Base-by-base conservation (phyloP, 1,140 invertebrate genomes). In the Choristoneura fumiferana region DNA sequence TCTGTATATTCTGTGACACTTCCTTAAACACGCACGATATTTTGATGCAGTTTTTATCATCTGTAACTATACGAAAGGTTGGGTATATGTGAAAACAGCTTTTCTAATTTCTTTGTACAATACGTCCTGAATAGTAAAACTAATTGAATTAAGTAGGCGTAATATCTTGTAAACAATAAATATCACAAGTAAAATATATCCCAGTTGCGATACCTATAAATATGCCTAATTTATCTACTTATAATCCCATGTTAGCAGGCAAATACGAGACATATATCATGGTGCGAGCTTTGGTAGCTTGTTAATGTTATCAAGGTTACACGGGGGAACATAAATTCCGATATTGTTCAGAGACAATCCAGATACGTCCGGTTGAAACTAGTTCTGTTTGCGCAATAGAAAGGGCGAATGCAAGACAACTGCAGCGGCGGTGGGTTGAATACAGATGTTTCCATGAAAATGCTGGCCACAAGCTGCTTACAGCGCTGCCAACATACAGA, bases 251-350 rank as follows among this genome's bases (percentile, higher is more conserved):
- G 22, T 49, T 49, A 49, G 22, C 22, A 49, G 18, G 43, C 43
- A 22, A 49, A 49, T 49, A 12, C 43, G n/a, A 49, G 18, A 17
- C 22, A 29, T 49, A 49, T 49, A 49, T 49, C 43, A 49, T 49
- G 22, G 18, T 22, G 18, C 18, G 18, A 49, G 17, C 18, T 67
- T 69, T 62, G 64, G 64, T 62, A 54, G 64, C 70, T 63, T 69
- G 70, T 73, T 69, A 65, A 57, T 60, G 64, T 71, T 72, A 69
- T 73, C 70, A 73, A 49, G 40, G 40, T 66, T 67, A 66, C 63
- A 61, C 70, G 13, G 43, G 63, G 55, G 61, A 63, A 55, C 67
- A 69, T 69, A 69, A 72, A 72, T 69, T 72, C 69, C 62, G 54
- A 58, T 67, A 73, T 73, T 73, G 70, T 73, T 69, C 64, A 40